A percentile compares a stretch with the other conserved stretches of the same genome.
These are phyloP conservation scores for Phalera bucephala DNA, from an alignment of 2,888 invertebrate genomes.

Conservation along the genomic window DNA sequence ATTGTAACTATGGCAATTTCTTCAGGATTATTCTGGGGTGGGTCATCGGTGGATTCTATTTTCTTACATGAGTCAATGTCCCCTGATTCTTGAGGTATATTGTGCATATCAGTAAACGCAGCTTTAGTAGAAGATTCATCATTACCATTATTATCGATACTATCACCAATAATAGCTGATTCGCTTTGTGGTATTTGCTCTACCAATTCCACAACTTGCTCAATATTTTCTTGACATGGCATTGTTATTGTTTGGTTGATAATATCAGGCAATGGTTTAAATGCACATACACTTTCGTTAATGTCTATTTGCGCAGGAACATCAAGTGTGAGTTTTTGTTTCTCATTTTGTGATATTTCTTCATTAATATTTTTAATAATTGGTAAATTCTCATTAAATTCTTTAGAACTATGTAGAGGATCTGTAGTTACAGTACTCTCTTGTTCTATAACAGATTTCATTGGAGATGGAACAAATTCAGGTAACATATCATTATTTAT, in stretches of 20 bases:
- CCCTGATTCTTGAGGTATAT: neutral
- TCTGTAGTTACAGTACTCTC: neutral
- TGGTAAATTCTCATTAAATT: constrained; percentile 4
- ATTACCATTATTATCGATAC: neutral
- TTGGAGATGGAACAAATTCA: constrained; percentile 1
- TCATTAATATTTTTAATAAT: constrained; percentile 7
- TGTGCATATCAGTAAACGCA: neutral
- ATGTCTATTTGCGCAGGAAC: constrained; percentile 18
- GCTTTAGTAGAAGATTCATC: constrained; percentile 2
- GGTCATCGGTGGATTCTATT: constrained; percentile 1
- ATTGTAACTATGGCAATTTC: neutral
- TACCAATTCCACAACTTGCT: neutral
- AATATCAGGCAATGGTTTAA: constrained; percentile 31
- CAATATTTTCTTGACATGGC: constrained; percentile 4
- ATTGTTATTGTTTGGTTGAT: constrained; percentile 27
- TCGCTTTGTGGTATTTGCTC: neutral
- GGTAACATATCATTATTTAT: neutral
- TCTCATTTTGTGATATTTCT: neutral
- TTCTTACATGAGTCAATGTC: constrained; percentile 3
- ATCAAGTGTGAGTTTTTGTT: neutral
- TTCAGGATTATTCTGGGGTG: neutral
- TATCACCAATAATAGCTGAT: neutral
- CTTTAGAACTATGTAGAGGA: neutral
- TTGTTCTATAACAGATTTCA: neutral
- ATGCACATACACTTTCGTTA: constrained; percentile 22